Conservation (phyloP, 1,140 invertebrate genomes). For the Drosophila ogumai region DNA sequence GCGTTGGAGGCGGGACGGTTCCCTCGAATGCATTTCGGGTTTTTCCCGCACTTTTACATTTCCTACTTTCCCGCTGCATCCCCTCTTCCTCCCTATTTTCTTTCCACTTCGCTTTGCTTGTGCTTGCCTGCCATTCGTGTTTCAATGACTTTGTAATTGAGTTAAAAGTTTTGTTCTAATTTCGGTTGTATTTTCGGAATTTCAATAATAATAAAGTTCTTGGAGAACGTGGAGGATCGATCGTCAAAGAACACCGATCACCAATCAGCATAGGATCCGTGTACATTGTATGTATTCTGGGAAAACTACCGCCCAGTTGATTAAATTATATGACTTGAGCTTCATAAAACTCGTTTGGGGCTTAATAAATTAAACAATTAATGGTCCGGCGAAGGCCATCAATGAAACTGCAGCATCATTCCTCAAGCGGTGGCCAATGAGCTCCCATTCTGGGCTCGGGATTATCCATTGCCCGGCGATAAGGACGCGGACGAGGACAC, state of each 20-base stretch:
- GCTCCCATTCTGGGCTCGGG: slow-evolving; percentile 23
- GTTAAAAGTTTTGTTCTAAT: slow-evolving; percentile 72
- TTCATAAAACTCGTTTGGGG: slow-evolving; percentile 52
- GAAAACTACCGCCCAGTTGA: slow-evolving; percentile 10
- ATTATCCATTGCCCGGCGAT: slow-evolving; percentile 38
- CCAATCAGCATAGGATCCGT: background rate
- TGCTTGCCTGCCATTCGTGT: slow-evolving; percentile 50
- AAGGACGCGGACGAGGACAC: slow-evolving; percentile 15
- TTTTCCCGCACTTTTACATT: slow-evolving; percentile 33
- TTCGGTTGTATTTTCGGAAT: slow-evolving; percentile 22
- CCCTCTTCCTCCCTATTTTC: background rate
- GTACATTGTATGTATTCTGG: background rate
- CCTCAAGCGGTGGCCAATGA: slow-evolving; percentile 28
- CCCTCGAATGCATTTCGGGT: slow-evolving; percentile 37
- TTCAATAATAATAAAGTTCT: slow-evolving; percentile 28
- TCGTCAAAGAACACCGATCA: background rate
- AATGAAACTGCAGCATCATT: slow-evolving; percentile 69
- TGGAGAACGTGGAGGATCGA: background rate
- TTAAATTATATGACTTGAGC: slow-evolving; percentile 42
- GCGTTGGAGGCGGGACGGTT: background rate
- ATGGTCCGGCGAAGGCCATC: slow-evolving; percentile 53
- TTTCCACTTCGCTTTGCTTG: slow-evolving; percentile 41
- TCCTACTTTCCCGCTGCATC: slow-evolving; percentile 8
- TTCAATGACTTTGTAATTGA: slow-evolving; percentile 68
- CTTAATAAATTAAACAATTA: slow-evolving; percentile 76